Percentiles rank a stretch among this genome's conserved stretches.
phyloP scores from a whole-genome alignment of 92 coral and sea anemone species.

The Zoanthus solanderi region DNA sequence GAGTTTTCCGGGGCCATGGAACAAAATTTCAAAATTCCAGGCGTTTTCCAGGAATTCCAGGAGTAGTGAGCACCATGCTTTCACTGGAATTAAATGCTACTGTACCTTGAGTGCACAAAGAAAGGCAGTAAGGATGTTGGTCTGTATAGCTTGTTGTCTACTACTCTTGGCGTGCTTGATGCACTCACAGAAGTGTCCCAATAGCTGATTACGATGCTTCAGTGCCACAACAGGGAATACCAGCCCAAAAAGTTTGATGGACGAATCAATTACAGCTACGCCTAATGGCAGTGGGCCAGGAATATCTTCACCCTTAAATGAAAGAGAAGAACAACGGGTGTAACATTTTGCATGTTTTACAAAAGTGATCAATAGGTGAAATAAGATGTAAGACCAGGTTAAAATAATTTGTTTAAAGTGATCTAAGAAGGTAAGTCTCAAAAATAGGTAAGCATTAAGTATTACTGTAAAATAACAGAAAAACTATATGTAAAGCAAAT shows the following conservation, averaged over 20 bases:
- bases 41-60: no score
- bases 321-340: not conserved
- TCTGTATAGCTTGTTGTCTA: constrained; percentile 96
- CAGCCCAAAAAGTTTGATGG: constrained; percentile 93
- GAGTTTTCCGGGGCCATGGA: no score
- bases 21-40: no score
- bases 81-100: no score
- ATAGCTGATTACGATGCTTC: constrained; percentile 95
- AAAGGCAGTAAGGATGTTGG: constrained; percentile 96
- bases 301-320: constrained; percentile 81
- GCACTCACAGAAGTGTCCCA: constrained; percentile 93
- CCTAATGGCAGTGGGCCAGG: constrained; percentile 99
- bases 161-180: constrained; percentile 92
- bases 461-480: not conserved
- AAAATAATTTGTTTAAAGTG: no score
- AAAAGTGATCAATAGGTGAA: not conserved
- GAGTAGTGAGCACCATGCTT: no score
- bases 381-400: no score
- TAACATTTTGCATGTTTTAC: not conserved
- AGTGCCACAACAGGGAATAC: constrained; percentile 94
- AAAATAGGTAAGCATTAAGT: no score
- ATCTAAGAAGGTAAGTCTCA: no score
- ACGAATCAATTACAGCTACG: constrained; percentile 94
- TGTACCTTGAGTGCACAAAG: constrained; percentile 89
- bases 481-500: not conserved